Percentiles rank a stretch among this genome's conserved stretches.
These are phyloP conservation scores for Himalopsyche anomala DNA, from an alignment of 2,888 invertebrate species.

Conservation along the genomic window DNA sequence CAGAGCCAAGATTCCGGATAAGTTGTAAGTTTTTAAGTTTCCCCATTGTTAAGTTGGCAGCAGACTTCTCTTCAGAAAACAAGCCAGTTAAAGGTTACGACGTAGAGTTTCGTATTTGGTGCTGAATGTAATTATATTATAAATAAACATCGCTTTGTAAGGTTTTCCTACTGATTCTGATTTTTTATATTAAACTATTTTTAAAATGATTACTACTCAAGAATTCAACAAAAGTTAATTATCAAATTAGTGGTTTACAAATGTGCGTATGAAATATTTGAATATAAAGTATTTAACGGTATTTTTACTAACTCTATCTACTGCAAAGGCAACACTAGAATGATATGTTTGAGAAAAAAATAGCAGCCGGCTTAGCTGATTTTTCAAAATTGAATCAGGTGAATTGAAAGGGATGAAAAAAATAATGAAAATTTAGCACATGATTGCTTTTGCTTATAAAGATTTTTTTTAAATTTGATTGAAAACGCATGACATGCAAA, in stretches of 20 bases:
- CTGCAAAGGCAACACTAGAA: no score
- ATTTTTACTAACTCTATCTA: no score
- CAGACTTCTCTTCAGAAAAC: not conserved
- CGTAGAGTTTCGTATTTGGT: not conserved
- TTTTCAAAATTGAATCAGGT: no score
- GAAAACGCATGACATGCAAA: no score
- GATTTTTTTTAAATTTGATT: no score
- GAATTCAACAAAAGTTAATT: not conserved
- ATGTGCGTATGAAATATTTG: not conserved
- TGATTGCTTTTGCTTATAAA: no score
- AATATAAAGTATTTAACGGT: not conserved
- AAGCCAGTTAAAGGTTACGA: not conserved
- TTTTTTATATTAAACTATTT: not conserved
- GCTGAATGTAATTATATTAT: not conserved
- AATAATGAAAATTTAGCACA: no score
- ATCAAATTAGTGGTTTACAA: not conserved
- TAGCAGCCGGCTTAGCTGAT: no score
- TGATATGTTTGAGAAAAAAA: no score
- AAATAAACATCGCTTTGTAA: not conserved
- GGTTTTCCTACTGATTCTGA: not conserved
- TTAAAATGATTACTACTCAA: not conserved
- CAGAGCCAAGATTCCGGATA: constrained; percentile 8
- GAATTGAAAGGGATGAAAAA: no score
- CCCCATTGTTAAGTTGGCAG: not conserved
- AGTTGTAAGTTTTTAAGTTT: constrained; percentile 6